Evolutionary conservation across 2,113 vertebrate species (phyloP).

Genomic region (Micronycteris hirsuta): DNA sequence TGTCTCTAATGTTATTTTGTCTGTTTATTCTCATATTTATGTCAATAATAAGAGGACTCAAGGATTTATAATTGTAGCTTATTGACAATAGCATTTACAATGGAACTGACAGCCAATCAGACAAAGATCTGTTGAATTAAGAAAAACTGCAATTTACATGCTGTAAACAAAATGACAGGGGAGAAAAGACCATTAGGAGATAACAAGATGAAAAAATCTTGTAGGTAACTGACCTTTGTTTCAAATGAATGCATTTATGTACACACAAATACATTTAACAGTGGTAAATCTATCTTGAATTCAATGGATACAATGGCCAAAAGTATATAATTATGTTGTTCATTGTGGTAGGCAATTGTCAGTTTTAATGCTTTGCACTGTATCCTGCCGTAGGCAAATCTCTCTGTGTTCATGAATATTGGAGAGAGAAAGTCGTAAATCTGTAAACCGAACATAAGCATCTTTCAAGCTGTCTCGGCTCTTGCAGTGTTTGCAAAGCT

Average conservation of each 20-base stretch:
- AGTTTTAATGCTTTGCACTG: conserved; percentile 62
- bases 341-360: conserved; percentile 69
- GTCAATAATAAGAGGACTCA: not conserved
- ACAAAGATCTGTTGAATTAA: conserved; percentile 38
- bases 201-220: conserved; percentile 1
- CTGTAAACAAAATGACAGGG: conserved; percentile 34
- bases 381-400: conserved; percentile 73
- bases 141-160: conserved; percentile 47
- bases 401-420: conserved; percentile 75
- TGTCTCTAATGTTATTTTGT: not conserved
- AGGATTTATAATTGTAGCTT: conserved; percentile 47
- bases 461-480: conserved; percentile 67
- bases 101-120: conserved; percentile 39
- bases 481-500: conserved; percentile 53
- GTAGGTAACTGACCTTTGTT: conserved; percentile 40
- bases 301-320: conserved; percentile 63
- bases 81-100: conserved; percentile 30
- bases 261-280: conserved; percentile 1
- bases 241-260: conserved; percentile 23
- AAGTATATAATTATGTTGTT: conserved; percentile 68
- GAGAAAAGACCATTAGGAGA: not conserved
- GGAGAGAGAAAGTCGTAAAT: conserved; percentile 76
- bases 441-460: conserved; percentile 71
- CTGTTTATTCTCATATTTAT: not conserved
- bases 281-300: conserved; percentile 45